Conservation (phyloP, 2,113 vertebrate genomes). For the Shinisaurus crocodilurus region DNA sequence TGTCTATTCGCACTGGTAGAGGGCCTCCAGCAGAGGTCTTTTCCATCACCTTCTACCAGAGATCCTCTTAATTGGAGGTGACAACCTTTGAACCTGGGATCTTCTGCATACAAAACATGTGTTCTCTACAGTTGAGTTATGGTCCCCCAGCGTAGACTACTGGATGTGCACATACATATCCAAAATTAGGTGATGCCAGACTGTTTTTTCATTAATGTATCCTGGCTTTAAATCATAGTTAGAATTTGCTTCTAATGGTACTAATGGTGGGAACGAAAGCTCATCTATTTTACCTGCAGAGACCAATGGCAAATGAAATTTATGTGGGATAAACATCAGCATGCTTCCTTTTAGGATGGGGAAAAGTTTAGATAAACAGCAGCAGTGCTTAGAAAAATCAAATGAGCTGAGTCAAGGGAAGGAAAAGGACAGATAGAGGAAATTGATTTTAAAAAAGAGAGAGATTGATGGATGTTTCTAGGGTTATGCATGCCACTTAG, state of each 20-base stretch:
- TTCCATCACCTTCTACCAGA: background rate
- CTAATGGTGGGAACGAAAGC: background rate
- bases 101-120: background rate
- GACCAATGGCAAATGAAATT: background rate
- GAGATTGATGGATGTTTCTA: conserved; percentile 23
- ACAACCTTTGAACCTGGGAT: background rate
- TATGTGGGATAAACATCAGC: background rate
- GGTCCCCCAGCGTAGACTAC: background rate
- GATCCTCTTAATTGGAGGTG: background rate
- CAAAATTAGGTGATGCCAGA: background rate
- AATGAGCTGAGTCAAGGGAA: background rate
- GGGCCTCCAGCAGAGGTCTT: background rate
- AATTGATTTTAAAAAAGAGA: background rate
- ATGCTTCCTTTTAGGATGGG: background rate
- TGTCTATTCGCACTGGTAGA: background rate
- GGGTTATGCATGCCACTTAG: background rate
- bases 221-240: background rate
- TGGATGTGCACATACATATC: background rate
- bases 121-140: background rate
- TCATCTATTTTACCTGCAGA: background rate
- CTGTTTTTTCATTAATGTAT: background rate
- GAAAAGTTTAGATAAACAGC: background rate
- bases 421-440: background rate
- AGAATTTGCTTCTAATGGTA: background rate
- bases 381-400: background rate